These are phyloP conservation scores for Patiria pectinifera DNA, from an alignment of 53 echinoderm and acorn worm species.

Conservation along the genomic window DNA sequence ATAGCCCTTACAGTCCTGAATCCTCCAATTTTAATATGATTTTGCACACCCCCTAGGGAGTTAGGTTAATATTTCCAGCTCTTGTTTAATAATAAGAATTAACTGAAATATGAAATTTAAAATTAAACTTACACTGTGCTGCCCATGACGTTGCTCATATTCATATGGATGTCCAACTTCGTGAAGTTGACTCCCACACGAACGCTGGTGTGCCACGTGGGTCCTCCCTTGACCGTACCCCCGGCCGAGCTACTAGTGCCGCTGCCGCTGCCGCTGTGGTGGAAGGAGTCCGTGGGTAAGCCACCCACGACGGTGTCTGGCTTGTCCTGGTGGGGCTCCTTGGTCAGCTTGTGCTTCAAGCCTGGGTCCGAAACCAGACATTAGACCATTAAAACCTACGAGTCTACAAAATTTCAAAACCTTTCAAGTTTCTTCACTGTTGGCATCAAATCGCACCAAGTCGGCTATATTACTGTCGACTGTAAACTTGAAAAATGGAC, in stretches of 20 bases:
- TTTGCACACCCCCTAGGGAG: too few species aligned
- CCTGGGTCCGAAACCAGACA: background rate
- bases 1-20: too few species aligned
- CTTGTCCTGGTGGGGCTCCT: background rate
- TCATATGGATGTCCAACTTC: conserved; percentile 94
- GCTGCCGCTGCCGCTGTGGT: conserved; percentile 39
- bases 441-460: too few species aligned
- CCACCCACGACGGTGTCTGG: background rate
- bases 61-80: too few species aligned
- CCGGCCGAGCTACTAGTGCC: conserved; percentile 59
- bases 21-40: too few species aligned
- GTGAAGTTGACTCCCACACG: conserved; percentile 89
- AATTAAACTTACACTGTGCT: conserved; percentile 86
- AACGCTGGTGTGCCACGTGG: conserved; percentile 89
- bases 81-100: too few species aligned
- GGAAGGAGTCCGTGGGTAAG: conserved; percentile 28
- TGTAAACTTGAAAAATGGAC: background rate
- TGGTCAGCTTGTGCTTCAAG: conserved; percentile 8
- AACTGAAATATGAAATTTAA: too few species aligned
- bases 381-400: too few species aligned
- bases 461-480: too few species aligned
- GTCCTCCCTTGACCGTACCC: conserved; percentile 59
- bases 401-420: too few species aligned
- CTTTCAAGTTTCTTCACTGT: too few species aligned
- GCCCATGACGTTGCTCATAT: conserved; percentile 99